These are phyloP conservation scores for Camelus dromedarius DNA, from an alignment of 2,113 vertebrate genomes.

Conservation along the genomic window DNA sequence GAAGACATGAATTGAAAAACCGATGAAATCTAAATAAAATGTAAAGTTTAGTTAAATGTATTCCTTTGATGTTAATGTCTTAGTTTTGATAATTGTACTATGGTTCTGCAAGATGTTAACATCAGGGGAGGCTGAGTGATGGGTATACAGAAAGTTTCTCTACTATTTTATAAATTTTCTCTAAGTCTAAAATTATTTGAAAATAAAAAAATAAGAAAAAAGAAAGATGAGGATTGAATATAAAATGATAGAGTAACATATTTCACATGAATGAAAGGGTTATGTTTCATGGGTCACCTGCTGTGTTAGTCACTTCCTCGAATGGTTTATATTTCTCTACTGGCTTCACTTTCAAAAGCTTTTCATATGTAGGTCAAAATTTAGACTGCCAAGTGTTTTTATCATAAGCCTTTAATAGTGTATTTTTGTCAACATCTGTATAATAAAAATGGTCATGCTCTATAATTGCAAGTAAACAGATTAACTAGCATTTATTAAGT, in stretches of 20 bases:
- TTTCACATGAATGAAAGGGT: slow-evolving; percentile 18
- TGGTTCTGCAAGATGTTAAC: not conserved
- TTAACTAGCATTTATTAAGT: not conserved
- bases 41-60: not conserved
- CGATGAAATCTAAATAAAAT: not conserved
- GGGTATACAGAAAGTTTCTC: not conserved
- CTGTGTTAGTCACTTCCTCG: not conserved
- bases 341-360: slow-evolving; percentile 47
- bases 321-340: not conserved
- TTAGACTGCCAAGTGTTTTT: slow-evolving; percentile 12
- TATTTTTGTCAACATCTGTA: not conserved
- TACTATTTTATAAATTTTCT: not conserved
- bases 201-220: not conserved
- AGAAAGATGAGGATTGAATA: not conserved
- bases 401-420: slow-evolving; percentile 34
- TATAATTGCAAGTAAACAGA: slow-evolving; percentile 15
- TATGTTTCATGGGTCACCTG: not conserved
- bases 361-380: slow-evolving; percentile 60
- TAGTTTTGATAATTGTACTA: not conserved
- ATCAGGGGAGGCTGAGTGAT: not conserved
- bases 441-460: not conserved
- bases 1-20: not conserved
- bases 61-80: not conserved
- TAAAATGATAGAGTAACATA: slow-evolving; percentile 1
- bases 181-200: slow-evolving; percentile 23